Evolutionary conservation across 2,888 invertebrate genomes (phyloP).

Genomic region (Tetanocera ferruginea): DNA sequence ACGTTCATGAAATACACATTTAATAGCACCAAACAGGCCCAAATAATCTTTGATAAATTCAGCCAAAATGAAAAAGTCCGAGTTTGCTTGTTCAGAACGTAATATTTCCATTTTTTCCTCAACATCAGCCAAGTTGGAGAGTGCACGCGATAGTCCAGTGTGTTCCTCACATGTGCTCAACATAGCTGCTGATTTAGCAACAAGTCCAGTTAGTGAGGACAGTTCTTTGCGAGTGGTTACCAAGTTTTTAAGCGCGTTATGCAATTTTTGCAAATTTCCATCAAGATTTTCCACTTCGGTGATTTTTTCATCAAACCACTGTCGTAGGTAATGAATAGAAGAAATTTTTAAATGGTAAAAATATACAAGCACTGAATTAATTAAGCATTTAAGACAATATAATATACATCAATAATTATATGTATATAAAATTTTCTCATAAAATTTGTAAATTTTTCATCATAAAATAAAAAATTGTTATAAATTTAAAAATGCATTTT

Average conservation of each 20-base stretch:
- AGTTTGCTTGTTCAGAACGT: slow-evolving; percentile 92
- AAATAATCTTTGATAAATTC: slow-evolving; percentile 97
- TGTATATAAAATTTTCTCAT: too few relatives aligned
- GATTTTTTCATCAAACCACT: slow-evolving; percentile 99
- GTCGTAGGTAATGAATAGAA: slow-evolving; percentile 29
- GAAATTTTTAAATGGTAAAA: not conserved
- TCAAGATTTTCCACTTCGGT: slow-evolving; percentile 93
- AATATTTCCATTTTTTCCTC: slow-evolving; percentile 87
- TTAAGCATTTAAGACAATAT: too few relatives aligned
- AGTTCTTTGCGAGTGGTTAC: slow-evolving; percentile 89
- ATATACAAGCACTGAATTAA: too few relatives aligned
- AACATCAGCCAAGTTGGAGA: slow-evolving; percentile 91
- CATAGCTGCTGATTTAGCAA: slow-evolving; percentile 90
- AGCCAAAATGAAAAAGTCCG: slow-evolving; percentile 93
- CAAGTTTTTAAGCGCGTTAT: slow-evolving; percentile 88
- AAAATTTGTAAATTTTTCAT: not conserved
- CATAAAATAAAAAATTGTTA: not conserved
- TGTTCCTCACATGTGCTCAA: slow-evolving; percentile 94
- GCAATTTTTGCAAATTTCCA: slow-evolving; percentile 86
- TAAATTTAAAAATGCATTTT: not conserved
- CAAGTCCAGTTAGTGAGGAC: slow-evolving; percentile 82
- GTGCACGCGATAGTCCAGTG: slow-evolving; percentile 88
- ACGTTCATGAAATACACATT: slow-evolving; percentile 82
- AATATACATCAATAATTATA: too few relatives aligned
- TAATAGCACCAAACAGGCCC: slow-evolving; percentile 90